Evolutionary conservation across 2,113 vertebrate genomes (phyloP).

Genomic region (Corythoichthys intestinalis): DNA sequence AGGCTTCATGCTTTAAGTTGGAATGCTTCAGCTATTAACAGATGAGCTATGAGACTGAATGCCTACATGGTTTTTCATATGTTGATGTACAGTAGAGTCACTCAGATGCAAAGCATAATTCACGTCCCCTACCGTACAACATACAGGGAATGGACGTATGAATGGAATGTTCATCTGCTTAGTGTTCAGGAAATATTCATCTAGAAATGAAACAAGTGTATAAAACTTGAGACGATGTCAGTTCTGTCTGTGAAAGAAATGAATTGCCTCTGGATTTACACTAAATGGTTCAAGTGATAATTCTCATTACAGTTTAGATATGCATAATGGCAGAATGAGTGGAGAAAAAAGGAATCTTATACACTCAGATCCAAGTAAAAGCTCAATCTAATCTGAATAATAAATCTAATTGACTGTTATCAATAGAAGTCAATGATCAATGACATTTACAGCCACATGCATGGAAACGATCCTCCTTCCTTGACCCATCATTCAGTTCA

Average conservation of each 20-base stretch:
- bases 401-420: no score
- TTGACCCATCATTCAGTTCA: no score
- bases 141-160: background rate
- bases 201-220: background rate
- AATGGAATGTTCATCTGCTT: background rate
- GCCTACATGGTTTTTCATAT: background rate
- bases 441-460: no score
- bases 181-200: background rate
- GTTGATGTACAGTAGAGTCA: background rate
- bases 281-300: background rate
- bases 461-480: no score
- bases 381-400: no score
- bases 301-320: background rate
- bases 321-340: background rate
- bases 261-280: background rate
- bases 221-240: background rate
- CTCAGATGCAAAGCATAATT: slow-evolving; percentile 4
- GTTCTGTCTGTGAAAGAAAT: background rate
- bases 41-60: background rate
- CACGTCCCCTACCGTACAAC: slow-evolving; percentile 8
- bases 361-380: no score
- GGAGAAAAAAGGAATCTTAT: no score
- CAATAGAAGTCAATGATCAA: no score
- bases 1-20: background rate
- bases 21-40: background rate